Percentiles rank a stretch among this genome's conserved stretches.
Evolutionary conservation across 2,797 vertebrate species (phyloP).

Genomic region (Schizopygopsis pylzovi): DNA sequence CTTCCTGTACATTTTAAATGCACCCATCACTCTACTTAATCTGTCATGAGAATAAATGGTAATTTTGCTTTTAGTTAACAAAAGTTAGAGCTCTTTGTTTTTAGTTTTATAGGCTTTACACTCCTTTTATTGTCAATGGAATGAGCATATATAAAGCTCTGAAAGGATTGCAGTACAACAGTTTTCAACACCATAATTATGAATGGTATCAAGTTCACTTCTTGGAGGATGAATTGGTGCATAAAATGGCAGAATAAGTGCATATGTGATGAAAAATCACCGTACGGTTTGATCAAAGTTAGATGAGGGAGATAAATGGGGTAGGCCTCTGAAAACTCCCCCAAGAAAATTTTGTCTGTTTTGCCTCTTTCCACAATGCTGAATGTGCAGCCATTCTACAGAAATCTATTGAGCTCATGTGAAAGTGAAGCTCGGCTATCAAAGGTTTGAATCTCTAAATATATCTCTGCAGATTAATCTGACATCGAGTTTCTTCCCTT

Average conservation of each 20-base stretch:
- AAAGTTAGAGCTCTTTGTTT: not conserved
- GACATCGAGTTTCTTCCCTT: constrained; percentile 45
- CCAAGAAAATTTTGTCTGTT: constrained; percentile 40
- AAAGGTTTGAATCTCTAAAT: constrained; percentile 75
- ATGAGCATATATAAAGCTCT: not conserved
- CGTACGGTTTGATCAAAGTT: constrained; percentile 46
- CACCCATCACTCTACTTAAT: constrained; percentile 9
- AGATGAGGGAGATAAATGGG: constrained; percentile 51
- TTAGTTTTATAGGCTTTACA: constrained; percentile 2
- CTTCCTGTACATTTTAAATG: constrained; percentile 22
- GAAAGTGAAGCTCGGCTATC: constrained; percentile 72
- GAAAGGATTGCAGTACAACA: not conserved
- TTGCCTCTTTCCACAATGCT: constrained; percentile 68
- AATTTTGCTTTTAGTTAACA: constrained; percentile 1
- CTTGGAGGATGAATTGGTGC: constrained; percentile 25
- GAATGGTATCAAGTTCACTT: not conserved
- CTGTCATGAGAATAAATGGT: not conserved
- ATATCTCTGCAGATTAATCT: constrained; percentile 64
- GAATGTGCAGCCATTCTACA: constrained; percentile 73
- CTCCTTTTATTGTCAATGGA: not conserved
- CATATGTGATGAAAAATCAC: constrained; percentile 25
- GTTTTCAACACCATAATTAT: constrained; percentile 26
- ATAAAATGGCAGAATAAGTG: constrained; percentile 33
- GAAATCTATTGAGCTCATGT: constrained; percentile 73
- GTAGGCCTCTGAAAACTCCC: constrained; percentile 38